phyloP scores from a whole-genome alignment of 2,888 invertebrate species.

The Dryocosmus kuriphilus region DNA sequence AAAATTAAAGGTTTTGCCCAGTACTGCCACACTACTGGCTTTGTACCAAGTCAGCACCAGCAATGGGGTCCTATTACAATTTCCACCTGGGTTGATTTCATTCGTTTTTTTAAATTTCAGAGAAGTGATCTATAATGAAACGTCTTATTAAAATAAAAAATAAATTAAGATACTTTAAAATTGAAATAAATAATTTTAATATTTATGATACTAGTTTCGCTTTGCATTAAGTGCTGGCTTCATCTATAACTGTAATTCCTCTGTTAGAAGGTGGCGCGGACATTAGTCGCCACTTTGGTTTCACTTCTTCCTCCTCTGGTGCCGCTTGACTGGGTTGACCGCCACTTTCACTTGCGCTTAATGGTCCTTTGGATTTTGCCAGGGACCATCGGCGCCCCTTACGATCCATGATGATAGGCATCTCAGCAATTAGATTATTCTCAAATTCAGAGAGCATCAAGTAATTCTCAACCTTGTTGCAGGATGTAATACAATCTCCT shows the following conservation, averaged over 20 bases:
- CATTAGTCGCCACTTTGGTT: slow-evolving; percentile 75
- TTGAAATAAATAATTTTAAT: neutral
- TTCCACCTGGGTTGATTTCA: no score
- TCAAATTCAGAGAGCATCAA: slow-evolving; percentile 92
- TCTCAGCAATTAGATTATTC: slow-evolving; percentile 89
- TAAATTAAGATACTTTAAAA: neutral
- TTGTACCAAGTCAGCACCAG: no score
- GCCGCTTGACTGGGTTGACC: slow-evolving; percentile 62
- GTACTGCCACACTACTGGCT: no score
- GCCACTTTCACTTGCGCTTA: slow-evolving; percentile 70
- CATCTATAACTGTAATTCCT: slow-evolving; percentile 88
- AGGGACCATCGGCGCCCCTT: slow-evolving; percentile 86
- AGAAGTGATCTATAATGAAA: neutral
- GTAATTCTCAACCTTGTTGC: slow-evolving; percentile 92
- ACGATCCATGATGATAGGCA: slow-evolving; percentile 86
- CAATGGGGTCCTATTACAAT: no score
- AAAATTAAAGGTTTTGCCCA: no score
- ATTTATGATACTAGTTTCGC: slow-evolving; percentile 22
- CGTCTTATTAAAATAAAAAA: neutral
- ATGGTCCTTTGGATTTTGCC: slow-evolving; percentile 78
- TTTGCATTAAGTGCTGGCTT: slow-evolving; percentile 80
- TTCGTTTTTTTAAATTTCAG: neutral
- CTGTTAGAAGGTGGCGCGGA: slow-evolving; percentile 80
- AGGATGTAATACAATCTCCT: slow-evolving; percentile 90
- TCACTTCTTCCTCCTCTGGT: slow-evolving; percentile 62